Evolutionary conservation across 2,113 vertebrate genomes (phyloP), one percentile per base, ranked within the genome.

Genomic region (Grallaria varia): DNA sequence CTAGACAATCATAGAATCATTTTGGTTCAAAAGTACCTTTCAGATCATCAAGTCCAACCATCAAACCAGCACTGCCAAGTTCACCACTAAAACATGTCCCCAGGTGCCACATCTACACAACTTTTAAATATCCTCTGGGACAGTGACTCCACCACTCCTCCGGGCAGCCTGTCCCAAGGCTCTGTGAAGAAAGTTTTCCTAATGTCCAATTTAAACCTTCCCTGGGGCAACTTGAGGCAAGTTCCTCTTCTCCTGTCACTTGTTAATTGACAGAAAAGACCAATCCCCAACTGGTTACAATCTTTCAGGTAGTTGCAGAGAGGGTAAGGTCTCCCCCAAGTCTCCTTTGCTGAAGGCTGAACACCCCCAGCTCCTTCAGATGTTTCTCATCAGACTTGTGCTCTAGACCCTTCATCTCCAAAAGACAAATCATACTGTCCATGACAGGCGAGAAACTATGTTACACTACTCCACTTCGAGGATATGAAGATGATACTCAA

Each of bases 401-500:
- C 24, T 55, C 20, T 71, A 55, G 55, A 69, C 5, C 6, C 4
- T 56, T 14, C 40, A 5, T 8, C n/a, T 50, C 31, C 49, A 58
- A 40, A 60, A 72, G 10, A 45, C 28, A 25, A 62, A 25, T 16
- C 31, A 63, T 8, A 15, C 14, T 20, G 20, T 11, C 14, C 7
- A 3, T 33, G 14, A 40, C 6, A n/a, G 11, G 20, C 5, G 2
- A 78, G n/a, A 66, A 49, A n/a, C 2, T 63, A 21, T 14, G 2
- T 1, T 11, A 74, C 35, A 33, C 21, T 30, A 60, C 18, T 12
- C 8, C 75, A 55, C 0, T 22, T 39, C 12, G 67, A 56, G 49
- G 3, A 8, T 1, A 2, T 1, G 5, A 4, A 49, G 12, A 33
- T 6, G 19, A 56, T 20, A 42, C 2, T 30, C 12, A 28, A 0